Base-by-base conservation (phyloP, 2,113 vertebrate genomes). In the Pontoporia blainvillei region DNA sequence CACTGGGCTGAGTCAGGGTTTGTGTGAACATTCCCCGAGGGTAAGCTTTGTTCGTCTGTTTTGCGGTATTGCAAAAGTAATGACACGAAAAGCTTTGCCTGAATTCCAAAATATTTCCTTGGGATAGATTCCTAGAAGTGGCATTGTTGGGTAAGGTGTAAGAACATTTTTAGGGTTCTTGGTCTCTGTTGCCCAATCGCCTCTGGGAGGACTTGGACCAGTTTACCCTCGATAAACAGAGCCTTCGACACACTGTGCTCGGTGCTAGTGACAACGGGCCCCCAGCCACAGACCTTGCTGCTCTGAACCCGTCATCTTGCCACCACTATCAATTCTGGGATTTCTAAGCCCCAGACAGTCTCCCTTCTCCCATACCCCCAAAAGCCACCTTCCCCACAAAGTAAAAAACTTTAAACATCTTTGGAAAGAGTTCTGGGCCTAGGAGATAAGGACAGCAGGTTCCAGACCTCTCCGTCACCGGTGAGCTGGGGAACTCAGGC, bases 71-170 rank as follows among this genome's bases (percentile, higher is more conserved):
- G 49, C 41, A 73, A 71, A 95, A 95, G 46, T 15, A n/a, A 78
- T 46, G 66, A n/a, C 61, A 67, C 2, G 18, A 85, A 89, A 92
- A 75, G 52, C 54, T 75, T 83, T 27, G 46, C 44, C 36, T 59
- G n/a, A 66, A 72, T 94, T 96, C 78, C 79, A 87, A 81, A 85
- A 90, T n/a, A 62, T 46, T 76, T 67, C 72, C 54, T 29, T 34
- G 86, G 52, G 52, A 21, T 11, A 57, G n/a, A 85, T 76, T 72
- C 66, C 75, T 92, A 41, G 71, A 92, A 86, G 61, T 41, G 71
- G 52, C 17, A 57, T 62, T 64, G 27, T 1, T 87, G 41, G 67
- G 87, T 41, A 57, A 90, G 39, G 78, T 34, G 3, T 2, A 39
- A 83, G 76, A 62, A 75, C 36, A 36, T 66, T 7, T 31, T 29